Evolutionary conservation across 2,113 vertebrate genomes (phyloP).

Genomic region (Cacatua alba): DNA sequence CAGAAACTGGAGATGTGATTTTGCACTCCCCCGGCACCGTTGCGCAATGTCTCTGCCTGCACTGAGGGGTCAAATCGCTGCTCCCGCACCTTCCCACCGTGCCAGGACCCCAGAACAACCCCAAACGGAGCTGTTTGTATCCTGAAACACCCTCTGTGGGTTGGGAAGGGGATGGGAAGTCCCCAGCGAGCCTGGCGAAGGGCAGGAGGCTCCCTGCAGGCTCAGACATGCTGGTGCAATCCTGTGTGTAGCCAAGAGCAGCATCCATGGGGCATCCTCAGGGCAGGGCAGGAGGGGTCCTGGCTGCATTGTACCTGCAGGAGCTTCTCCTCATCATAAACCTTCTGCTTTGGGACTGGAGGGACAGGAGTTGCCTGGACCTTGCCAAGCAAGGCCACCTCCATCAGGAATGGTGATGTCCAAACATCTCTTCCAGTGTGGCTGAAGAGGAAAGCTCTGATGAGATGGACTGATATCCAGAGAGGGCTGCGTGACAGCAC

Average conservation of each 20-base stretch:
- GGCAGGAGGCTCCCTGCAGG: neutral
- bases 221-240: neutral
- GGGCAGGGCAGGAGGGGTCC: neutral
- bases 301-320: neutral
- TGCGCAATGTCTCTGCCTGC: neutral
- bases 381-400: neutral
- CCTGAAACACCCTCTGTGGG: neutral
- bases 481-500: neutral
- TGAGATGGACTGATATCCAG: neutral
- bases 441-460: neutral
- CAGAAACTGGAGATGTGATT: neutral
- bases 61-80: neutral
- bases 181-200: accelerated
- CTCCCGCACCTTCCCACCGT: neutral
- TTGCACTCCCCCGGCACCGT: neutral
- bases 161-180: neutral
- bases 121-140: neutral
- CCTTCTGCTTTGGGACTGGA: neutral
- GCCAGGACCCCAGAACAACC: neutral
- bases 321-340: neutral
- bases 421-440: neutral
- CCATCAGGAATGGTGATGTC: accelerated
- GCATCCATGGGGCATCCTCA: neutral
- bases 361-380: neutral
- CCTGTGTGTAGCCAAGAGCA: accelerated